phyloP scores from a whole-genome alignment of 2,888 invertebrate species.

The Hypomecis atomaria region DNA sequence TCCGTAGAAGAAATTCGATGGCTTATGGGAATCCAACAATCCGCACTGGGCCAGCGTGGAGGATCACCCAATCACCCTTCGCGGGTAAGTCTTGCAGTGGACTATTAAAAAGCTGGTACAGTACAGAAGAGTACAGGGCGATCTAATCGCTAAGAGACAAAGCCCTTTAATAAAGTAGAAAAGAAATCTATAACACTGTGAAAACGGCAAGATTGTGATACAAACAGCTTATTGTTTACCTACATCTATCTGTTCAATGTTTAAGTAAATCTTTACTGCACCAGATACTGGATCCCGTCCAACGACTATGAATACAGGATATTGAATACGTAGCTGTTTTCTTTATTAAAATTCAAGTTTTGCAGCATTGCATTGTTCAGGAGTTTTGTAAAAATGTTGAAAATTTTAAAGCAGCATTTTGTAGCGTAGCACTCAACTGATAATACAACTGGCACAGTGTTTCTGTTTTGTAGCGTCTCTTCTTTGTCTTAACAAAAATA shows the following conservation, averaged over 20 bases:
- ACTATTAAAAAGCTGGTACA: too few relatives aligned
- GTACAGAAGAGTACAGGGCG: too few relatives aligned
- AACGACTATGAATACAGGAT: conserved; percentile 62
- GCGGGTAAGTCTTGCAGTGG: too few relatives aligned
- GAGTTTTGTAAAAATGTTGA: conserved; percentile 4
- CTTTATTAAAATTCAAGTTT: conserved; percentile 43
- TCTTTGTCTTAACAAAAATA: too few relatives aligned
- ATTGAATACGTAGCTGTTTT: conserved; percentile 53
- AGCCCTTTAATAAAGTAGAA: too few relatives aligned
- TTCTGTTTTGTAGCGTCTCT: too few relatives aligned
- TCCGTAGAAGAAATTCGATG: too few relatives aligned
- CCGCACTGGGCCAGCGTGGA: too few relatives aligned
- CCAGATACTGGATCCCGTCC: conserved; percentile 65
- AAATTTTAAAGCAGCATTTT: neutral
- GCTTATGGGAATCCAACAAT: too few relatives aligned
- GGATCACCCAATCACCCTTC: too few relatives aligned
- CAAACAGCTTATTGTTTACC: neutral
- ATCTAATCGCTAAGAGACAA: too few relatives aligned
- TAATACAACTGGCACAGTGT: neutral
- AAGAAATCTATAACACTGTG: too few relatives aligned
- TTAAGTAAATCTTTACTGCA: conserved; percentile 51
- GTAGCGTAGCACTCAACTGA: neutral
- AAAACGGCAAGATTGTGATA: neutral
- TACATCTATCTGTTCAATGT: neutral
- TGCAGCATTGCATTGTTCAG: conserved; percentile 24